Conservation (phyloP, 2,888 invertebrate species). For the Incurvaria masculella region DNA sequence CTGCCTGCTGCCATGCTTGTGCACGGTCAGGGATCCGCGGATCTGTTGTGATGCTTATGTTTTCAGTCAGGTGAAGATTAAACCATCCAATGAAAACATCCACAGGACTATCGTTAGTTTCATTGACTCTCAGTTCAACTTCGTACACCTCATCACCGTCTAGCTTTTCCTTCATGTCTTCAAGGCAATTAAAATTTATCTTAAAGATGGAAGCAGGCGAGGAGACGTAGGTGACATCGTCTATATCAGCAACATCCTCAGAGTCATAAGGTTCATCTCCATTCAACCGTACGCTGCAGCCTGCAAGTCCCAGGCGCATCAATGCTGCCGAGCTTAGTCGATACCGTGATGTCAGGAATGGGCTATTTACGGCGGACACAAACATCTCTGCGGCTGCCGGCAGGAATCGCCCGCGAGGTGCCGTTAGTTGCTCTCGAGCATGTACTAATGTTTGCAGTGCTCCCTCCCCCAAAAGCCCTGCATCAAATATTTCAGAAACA, state of each 20-base stretch:
- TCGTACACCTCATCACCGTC: conserved; percentile 32
- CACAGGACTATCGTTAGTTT: conserved; percentile 54
- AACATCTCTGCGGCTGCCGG: conserved; percentile 63
- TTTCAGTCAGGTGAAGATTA: conserved; percentile 63
- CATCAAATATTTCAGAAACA: conserved; percentile 78
- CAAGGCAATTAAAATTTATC: conserved; percentile 61
- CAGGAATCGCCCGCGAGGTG: conserved; percentile 48
- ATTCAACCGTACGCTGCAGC: conserved; percentile 27
- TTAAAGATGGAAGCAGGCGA: conserved; percentile 51
- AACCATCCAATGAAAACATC: conserved; percentile 68
- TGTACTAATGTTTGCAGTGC: conserved; percentile 64
- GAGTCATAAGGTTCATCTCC: conserved; percentile 64
- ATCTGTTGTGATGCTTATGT: conserved; percentile 59
- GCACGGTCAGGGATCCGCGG: conserved; percentile 40
- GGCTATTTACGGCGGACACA: conserved; percentile 60
- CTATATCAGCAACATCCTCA: conserved; percentile 59
- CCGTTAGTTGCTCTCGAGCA: conserved; percentile 63
- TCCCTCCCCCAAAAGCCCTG: conserved; percentile 74
- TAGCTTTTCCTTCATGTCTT: conserved; percentile 41
- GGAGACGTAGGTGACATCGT: conserved; percentile 57
- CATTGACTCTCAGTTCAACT: conserved; percentile 33
- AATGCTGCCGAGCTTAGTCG: conserved; percentile 27
- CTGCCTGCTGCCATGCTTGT: conserved; percentile 76
- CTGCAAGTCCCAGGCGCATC: conserved; percentile 26
- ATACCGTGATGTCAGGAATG: conserved; percentile 44